These are phyloP conservation scores for Morelia viridis DNA, from an alignment of 2,797 vertebrate genomes.

Conservation along the genomic window DNA sequence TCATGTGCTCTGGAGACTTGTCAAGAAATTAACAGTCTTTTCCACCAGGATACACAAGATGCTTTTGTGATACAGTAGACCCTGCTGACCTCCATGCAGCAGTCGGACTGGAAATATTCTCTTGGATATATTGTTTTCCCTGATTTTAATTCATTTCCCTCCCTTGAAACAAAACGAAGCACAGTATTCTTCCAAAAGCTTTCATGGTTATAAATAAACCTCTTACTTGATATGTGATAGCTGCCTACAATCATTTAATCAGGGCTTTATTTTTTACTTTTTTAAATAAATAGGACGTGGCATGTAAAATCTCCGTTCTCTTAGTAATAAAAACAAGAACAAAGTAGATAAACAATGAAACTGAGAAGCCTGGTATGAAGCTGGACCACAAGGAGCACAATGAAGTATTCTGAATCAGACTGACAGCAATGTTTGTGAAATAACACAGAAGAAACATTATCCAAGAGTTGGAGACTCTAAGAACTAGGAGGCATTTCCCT, in stretches of 20 bases:
- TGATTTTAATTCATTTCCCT: slow-evolving; percentile 50
- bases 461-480: slow-evolving; percentile 13
- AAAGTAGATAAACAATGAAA: slow-evolving; percentile 47
- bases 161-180: slow-evolving; percentile 35
- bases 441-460: slow-evolving; percentile 29
- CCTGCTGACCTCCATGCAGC: slow-evolving; percentile 50
- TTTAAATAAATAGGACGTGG: slow-evolving; percentile 32
- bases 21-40: neutral
- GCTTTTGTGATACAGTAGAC: slow-evolving; percentile 19
- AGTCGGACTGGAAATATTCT: slow-evolving; percentile 43
- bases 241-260: slow-evolving; percentile 28
- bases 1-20: neutral
- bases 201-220: slow-evolving; percentile 33
- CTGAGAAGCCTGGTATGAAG: slow-evolving; percentile 34
- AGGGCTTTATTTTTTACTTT: slow-evolving; percentile 22
- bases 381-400: slow-evolving; percentile 21
- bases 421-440: slow-evolving; percentile 49
- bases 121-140: slow-evolving; percentile 22
- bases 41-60: slow-evolving; percentile 22
- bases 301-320: slow-evolving; percentile 35
- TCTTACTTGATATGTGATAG: slow-evolving; percentile 33
- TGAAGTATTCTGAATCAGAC: slow-evolving; percentile 48
- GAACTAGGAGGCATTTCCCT: slow-evolving; percentile 30
- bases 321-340: slow-evolving; percentile 41
- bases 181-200: slow-evolving; percentile 31